Percentiles rank a stretch among this genome's conserved stretches.
phyloP scores from a whole-genome alignment of 2,113 vertebrate species.

The Orycteropus afer region DNA sequence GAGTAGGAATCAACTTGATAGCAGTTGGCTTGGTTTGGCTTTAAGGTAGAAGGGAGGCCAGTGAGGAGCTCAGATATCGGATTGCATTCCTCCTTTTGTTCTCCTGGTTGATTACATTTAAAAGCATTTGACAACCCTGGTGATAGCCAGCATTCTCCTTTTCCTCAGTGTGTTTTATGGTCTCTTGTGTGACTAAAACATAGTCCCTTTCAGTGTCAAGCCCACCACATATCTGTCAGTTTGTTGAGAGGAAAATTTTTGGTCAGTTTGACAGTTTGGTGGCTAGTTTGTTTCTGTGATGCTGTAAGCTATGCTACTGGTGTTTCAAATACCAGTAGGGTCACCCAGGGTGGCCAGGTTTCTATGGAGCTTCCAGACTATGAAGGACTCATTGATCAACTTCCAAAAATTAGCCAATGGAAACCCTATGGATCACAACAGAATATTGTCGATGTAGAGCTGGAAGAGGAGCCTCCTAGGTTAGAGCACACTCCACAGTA shows the following conservation, averaged over 20 bases:
- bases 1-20: too few relatives aligned
- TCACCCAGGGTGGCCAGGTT: neutral
- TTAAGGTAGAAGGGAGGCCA: fast-evolving
- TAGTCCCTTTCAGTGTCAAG: neutral
- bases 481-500: neutral
- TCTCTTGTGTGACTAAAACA: too few relatives aligned
- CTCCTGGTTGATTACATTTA: neutral
- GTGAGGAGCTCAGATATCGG: neutral
- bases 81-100: neutral
- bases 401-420: neutral
- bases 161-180: neutral
- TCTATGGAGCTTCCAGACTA: neutral
- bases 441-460: neutral
- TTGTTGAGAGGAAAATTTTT: too few relatives aligned
- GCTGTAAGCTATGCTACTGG: neutral
- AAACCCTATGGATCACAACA: neutral
- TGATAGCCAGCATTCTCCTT: neutral
- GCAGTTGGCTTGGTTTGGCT: too few relatives aligned
- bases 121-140: too few relatives aligned
- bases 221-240: neutral
- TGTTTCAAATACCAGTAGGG: neutral
- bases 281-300: neutral
- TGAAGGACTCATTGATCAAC: neutral
- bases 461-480: neutral
- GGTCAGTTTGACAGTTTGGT: neutral